phyloP scores from a whole-genome alignment of 2,888 invertebrate genomes.

The Parapristionchus giblindavisi region DNA sequence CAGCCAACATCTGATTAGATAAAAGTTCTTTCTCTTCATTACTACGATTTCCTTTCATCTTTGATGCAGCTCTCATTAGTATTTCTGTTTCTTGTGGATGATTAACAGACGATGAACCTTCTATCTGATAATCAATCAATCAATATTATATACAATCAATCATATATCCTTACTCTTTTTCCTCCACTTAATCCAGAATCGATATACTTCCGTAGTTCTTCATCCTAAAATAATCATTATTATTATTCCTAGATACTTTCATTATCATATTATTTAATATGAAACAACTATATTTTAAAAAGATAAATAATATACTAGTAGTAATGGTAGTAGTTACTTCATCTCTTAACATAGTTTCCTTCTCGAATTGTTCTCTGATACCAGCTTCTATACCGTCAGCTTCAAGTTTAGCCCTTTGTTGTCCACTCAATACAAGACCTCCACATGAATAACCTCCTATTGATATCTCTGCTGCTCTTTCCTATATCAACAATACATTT shows the following conservation, averaged over 20 bases:
- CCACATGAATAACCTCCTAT: conserved; percentile 25
- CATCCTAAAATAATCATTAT: conserved; percentile 44
- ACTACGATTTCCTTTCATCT: conserved; percentile 82
- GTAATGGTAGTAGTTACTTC: conserved; percentile 44
- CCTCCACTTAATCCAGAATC: conserved; percentile 51
- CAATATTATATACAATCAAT: too few species aligned
- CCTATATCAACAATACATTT: conserved; percentile 5
- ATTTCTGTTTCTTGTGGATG: conserved; percentile 54
- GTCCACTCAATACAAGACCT: conserved; percentile 31
- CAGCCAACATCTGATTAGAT: conserved; percentile 99
- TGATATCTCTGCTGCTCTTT: conserved; percentile 26
- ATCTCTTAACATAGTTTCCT: conserved; percentile 65
- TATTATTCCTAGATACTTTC: too few species aligned
- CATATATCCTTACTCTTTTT: conserved; percentile 20
- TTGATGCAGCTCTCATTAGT: conserved; percentile 83
- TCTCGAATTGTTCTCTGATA: conserved; percentile 67
- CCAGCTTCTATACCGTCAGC: conserved; percentile 65
- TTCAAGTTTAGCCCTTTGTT: conserved; percentile 31
- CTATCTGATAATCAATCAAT: too few species aligned
- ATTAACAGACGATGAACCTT: conserved; percentile 11
- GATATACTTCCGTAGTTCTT: conserved; percentile 64
- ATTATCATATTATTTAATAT: too few species aligned
- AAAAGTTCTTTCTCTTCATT: conserved; percentile 97
- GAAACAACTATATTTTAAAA: too few species aligned
- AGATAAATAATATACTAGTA: neutral